Conservation (phyloP, 2,113 vertebrate genomes). For the Sterrhoptilus dennistouni region DNA sequence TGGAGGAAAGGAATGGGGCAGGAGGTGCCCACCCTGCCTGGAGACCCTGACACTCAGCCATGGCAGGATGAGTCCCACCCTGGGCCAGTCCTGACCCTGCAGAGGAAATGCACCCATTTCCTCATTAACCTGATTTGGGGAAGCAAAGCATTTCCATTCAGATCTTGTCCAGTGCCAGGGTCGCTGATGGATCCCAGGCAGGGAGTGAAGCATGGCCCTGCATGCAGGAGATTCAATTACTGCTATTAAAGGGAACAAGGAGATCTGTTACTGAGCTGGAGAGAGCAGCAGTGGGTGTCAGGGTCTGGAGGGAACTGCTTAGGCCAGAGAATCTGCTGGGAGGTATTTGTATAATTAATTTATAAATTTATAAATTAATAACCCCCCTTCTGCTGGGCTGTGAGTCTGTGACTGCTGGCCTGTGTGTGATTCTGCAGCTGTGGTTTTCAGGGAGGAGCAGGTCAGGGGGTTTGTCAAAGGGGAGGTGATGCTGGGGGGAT, state of each 20-base stretch:
- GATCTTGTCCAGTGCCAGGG: background rate
- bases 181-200: slow-evolving; percentile 36
- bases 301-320: background rate
- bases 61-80: background rate
- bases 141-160: slow-evolving; percentile 51
- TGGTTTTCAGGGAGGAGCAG: background rate
- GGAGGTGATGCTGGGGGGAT: background rate
- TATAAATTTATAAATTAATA: background rate
- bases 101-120: slow-evolving; percentile 48
- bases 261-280: background rate
- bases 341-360: background rate
- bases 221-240: slow-evolving; percentile 48
- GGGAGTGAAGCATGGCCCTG: slow-evolving; percentile 15
- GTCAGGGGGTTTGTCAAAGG: rapidly evolving
- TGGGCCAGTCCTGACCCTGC: background rate
- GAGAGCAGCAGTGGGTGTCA: background rate
- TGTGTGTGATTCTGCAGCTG: background rate
- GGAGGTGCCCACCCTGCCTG: background rate
- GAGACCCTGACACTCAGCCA: rapidly evolving
- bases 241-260: slow-evolving; percentile 12
- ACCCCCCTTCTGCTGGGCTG: background rate
- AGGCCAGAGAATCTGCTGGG: background rate
- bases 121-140: slow-evolving; percentile 57
- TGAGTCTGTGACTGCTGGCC: background rate
- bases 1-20: background rate